Base-by-base conservation (phyloP, 1,140 invertebrate species). In the Limonius californicus region DNA sequence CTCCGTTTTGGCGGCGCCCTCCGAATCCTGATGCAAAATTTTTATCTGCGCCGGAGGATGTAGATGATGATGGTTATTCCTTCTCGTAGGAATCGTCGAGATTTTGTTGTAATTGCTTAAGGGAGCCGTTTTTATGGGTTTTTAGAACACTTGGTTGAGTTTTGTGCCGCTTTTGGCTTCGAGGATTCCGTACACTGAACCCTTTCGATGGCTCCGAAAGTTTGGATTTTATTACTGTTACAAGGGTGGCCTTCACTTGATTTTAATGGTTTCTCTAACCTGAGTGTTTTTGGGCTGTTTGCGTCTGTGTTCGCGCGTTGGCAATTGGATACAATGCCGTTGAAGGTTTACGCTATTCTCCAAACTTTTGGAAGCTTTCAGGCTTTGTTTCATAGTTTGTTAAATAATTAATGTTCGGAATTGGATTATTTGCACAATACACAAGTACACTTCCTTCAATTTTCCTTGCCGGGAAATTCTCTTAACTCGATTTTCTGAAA, bases 81-180 rank as follows among this genome's bases (percentile, higher is more conserved):
- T 32, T 55, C 27, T 55, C 21, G 21, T 8, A 14, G 53, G 12
- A 39, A 39, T 39, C n/a, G 35, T 39, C 2, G n/a, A 12, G 11
- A 39, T 39, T 39, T 39, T 39, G n/a, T 39, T 39, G n/a, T 39
- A 39, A 19, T 55, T 32, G 27, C 53, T 55, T 55, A 16, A 14
- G 14, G 53, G 53, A 55, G 53, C 53, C 53, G 53, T 55, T 55
- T 55, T 50, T 18, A 50, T 18, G 16, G 14, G 19, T 19, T 8
- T 50, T 19, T 21, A 21, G 19, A 2, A 21, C 45, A 18, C 8
- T 19, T 16, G 6, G 45, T 50, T 50, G 14, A 16, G 4, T 19
- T 19, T 16, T 2, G 16, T 14, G 19, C 16, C 19, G 14, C 4
- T 19, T 21, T 7, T 16, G 19, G 45, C 45, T 16, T 16, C 14